A percentile compares a stretch with the other conserved stretches of the same genome.
Conservation (phyloP, 2,113 vertebrate genomes). For the Corythornis vintsioides region DNA sequence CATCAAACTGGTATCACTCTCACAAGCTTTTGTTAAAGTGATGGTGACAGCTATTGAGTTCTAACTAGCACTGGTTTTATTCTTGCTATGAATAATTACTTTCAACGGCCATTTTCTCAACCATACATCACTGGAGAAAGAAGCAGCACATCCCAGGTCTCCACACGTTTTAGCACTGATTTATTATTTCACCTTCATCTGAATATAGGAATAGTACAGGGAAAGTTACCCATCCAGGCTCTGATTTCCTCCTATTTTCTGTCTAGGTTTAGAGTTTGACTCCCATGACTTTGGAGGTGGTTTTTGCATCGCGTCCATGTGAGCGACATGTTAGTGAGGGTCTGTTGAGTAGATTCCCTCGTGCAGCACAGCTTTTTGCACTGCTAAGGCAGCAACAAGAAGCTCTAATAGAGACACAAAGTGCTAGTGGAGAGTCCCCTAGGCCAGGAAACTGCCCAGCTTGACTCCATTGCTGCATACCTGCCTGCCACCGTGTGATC, state of each 20-base stretch:
- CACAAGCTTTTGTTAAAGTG: constrained; percentile 13
- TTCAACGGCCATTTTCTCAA: constrained; percentile 13
- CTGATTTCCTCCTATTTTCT: constrained; percentile 7
- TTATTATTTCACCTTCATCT: constrained; percentile 42
- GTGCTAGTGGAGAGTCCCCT: neutral
- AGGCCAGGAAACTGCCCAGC: neutral
- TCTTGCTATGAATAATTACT: constrained; percentile 56
- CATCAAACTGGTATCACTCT: constrained; percentile 1
- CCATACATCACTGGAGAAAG: constrained; percentile 24
- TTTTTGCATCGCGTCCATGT: neutral
- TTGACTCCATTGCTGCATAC: neutral
- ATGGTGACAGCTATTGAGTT: neutral
- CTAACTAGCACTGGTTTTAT: constrained; percentile 34
- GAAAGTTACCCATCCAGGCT: neutral
- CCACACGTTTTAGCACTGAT: constrained; percentile 14
- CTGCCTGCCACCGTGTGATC: fast-evolving
- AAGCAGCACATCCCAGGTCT: constrained; percentile 33
- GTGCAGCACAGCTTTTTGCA: constrained; percentile 31
- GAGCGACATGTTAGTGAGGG: neutral
- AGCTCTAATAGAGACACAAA: neutral
- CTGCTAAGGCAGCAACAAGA: constrained; percentile 15
- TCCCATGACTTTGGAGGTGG: constrained; percentile 17
- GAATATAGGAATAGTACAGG: neutral
- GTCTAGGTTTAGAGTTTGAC: constrained; percentile 9
- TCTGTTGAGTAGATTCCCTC: neutral